Evolutionary conservation across 2,797 vertebrate species (phyloP).

Genomic region (Acropternis orthonyx): DNA sequence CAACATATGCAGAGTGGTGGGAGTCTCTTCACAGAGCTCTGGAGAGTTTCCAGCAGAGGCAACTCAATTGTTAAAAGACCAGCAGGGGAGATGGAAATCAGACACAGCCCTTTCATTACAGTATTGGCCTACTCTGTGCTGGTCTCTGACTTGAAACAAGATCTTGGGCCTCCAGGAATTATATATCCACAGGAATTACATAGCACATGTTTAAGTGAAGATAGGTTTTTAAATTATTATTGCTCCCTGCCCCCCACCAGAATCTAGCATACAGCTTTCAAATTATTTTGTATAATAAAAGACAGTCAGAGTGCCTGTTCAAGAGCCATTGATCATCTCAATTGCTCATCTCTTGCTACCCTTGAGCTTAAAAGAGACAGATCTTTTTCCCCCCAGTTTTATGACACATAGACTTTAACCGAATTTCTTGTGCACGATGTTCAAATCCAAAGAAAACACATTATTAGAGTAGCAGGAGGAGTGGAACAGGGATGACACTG

Average conservation of each 20-base stretch:
- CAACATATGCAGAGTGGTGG: not conserved
- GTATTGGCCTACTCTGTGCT: not conserved
- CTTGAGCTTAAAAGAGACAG: not conserved
- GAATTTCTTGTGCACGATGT: fast-evolving
- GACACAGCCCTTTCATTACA: fast-evolving
- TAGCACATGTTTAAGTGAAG: fast-evolving
- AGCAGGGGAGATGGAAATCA: not conserved
- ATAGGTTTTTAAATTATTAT: not conserved
- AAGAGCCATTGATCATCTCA: not conserved
- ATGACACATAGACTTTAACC: not conserved
- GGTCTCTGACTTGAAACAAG: not conserved
- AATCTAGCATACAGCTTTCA: not conserved
- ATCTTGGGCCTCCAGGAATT: not conserved
- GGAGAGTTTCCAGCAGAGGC: not conserved
- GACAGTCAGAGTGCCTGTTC: not conserved
- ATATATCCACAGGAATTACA: fast-evolving
- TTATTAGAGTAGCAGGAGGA: not conserved
- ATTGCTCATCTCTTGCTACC: not conserved
- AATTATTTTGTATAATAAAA: not conserved
- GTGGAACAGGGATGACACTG: not conserved
- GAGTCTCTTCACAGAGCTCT: not conserved
- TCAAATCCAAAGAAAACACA: not conserved
- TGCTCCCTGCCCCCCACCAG: fast-evolving
- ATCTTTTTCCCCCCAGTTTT: fast-evolving
- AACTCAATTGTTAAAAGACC: not conserved